Evolutionary conservation across 92 coral and sea anemone genomes (phyloP), one percentile per base, ranked within the genome.

Genomic region (Phenganax marumi): DNA sequence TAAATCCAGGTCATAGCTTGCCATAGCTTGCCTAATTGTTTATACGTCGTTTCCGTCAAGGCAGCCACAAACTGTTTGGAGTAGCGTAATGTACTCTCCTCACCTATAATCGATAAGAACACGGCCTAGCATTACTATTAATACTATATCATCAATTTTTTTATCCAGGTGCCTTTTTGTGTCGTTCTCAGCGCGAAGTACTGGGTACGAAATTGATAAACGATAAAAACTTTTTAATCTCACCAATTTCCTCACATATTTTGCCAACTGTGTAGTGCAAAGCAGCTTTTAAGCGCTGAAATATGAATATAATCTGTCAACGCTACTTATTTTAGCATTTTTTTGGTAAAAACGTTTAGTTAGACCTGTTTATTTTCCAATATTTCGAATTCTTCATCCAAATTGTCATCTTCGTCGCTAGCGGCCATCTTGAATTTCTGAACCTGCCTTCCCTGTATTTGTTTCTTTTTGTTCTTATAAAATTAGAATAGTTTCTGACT

Each of bases 11-110:
- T 49, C 8, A 71, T 12, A 71, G 25, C n/a, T 74, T n/a, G 11
- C 19, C 57, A 52, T 17, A 56, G 71, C 89, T 52, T 47, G 92
- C 98, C 97, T 83, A 93, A 87, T 86, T 92, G 97, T 64, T 92
- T 84, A 77, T 88, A 92, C 56, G 95, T 65, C 7, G 93, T 90
- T 87, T 94, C 98, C 56, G 98, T 94, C 52, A 94, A 76, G 12
- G 95, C 97, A 71, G 98, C 98, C 70, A 94, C 90, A 84, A 92
- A 94, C 75, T 88, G 90, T n/a, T 93, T 88, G 13, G 98, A 92
- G 62, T 87, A 94, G 21, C 74, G 88, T 46, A 94, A 69, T 22
- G 91, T 87, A 25, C 61, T 86, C 76, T 92, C 98, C 73, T 91
- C 93, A 63, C 96, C 96, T 93, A 60, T 7, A 68, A 43, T 64